A percentile compares a stretch with the other conserved stretches of the same genome.
These are phyloP conservation scores for Neuroscelio doddi DNA, from an alignment of 2,888 invertebrate species.

Conservation along the genomic window DNA sequence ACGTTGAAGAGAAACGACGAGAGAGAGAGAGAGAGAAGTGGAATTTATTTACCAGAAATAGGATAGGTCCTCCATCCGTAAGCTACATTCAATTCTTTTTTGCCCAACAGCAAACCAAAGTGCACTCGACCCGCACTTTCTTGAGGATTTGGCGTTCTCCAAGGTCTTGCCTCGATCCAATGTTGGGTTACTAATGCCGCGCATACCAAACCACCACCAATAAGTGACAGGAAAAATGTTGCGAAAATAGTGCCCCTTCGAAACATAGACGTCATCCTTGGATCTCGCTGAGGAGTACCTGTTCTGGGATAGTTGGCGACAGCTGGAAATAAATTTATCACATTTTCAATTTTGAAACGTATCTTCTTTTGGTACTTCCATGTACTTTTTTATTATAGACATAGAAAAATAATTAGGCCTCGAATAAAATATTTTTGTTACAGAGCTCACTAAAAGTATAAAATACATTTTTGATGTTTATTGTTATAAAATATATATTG, in stretches of 20 bases:
- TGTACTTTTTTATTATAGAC: not conserved
- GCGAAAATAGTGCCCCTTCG: slow-evolving; percentile 86
- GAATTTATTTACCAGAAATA: slow-evolving; percentile 81
- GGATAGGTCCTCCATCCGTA: slow-evolving; percentile 85
- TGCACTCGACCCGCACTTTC: slow-evolving; percentile 84
- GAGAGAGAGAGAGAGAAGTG: too few relatives aligned
- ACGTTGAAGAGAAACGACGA: too few relatives aligned
- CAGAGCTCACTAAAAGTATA: too few relatives aligned
- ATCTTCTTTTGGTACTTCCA: too few relatives aligned
- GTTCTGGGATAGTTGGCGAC: slow-evolving; percentile 49
- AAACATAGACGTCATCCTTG: slow-evolving; percentile 74
- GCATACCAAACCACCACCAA: slow-evolving; percentile 84
- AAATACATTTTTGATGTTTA: too few relatives aligned
- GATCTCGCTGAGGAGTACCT: slow-evolving; percentile 52
- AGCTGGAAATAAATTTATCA: slow-evolving; percentile 26
- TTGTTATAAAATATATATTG: too few relatives aligned
- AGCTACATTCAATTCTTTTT: slow-evolving; percentile 85
- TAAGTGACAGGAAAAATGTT: slow-evolving; percentile 85
- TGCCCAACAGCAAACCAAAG: slow-evolving; percentile 91
- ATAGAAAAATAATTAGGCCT: not conserved
- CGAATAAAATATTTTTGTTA: not conserved
- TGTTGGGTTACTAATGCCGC: slow-evolving; percentile 88
- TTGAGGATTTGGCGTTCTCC: slow-evolving; percentile 78
- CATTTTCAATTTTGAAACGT: too few relatives aligned
- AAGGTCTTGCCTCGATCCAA: slow-evolving; percentile 86